These are phyloP conservation scores for Pseudopipra pipra DNA, from an alignment of 2,113 vertebrate species.

Conservation along the genomic window DNA sequence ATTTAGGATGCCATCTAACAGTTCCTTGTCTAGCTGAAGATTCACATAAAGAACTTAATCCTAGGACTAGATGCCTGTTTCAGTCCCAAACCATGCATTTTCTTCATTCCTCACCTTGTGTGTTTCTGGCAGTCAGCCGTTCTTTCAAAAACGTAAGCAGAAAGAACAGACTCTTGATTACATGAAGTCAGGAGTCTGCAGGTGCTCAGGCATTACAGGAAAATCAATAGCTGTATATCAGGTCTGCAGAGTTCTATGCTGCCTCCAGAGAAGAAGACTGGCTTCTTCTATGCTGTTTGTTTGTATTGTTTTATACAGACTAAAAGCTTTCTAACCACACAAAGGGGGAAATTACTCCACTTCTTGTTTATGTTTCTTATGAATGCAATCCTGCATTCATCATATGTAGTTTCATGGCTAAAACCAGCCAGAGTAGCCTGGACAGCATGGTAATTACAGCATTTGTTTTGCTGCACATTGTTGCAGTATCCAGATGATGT, in stretches of 20 bases:
- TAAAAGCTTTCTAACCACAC: not conserved
- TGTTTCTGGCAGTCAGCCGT: not conserved
- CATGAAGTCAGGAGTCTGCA: not conserved
- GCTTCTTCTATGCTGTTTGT: not conserved
- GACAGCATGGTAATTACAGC: not conserved
- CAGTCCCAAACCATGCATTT: not conserved
- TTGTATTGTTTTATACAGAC: not conserved
- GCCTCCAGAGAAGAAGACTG: not conserved
- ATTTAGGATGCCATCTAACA: not conserved
- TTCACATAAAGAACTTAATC: not conserved
- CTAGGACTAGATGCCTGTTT: not conserved
- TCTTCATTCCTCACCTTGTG: not conserved
- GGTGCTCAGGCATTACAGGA: not conserved
- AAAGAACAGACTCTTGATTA: not conserved
- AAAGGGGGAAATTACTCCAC: not conserved
- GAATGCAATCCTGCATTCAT: not conserved
- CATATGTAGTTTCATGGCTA: not conserved
- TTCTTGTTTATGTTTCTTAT: not conserved
- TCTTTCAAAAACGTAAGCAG: not conserved
- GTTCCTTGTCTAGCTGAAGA: not conserved
- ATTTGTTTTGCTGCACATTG: not conserved
- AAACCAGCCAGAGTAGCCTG: not conserved
- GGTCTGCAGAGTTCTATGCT: not conserved
- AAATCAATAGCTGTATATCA: not conserved
- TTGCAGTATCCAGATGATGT: not conserved